A percentile compares a stretch with the other conserved stretches of the same genome.
Conservation (phyloP, 1,140 invertebrate species). For the Platyura marginata region DNA sequence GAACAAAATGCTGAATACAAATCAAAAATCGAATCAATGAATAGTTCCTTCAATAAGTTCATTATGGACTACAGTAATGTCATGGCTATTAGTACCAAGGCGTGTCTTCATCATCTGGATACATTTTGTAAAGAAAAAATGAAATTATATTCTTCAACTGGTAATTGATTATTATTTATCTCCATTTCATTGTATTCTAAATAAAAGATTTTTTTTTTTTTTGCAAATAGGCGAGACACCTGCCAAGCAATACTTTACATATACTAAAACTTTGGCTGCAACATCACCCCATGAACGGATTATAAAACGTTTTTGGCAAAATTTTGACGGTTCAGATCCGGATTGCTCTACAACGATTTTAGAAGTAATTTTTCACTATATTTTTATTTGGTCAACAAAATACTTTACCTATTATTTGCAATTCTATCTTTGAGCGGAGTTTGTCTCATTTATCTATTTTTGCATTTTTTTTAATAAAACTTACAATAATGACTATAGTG, state of each 20-base stretch:
- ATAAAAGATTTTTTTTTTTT: conserved; percentile 2
- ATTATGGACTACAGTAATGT: background rate
- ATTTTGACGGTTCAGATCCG: conserved; percentile 17
- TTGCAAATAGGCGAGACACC: conserved; percentile 36
- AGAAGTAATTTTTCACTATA: conserved; percentile 3
- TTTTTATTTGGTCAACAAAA: too few relatives aligned
- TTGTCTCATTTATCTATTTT: too few relatives aligned
- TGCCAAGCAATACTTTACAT: conserved; percentile 34
- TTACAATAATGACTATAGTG: too few relatives aligned
- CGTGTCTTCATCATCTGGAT: conserved; percentile 5
- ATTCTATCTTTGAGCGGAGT: too few relatives aligned
- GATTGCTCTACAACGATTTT: conserved; percentile 11
- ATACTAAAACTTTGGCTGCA: conserved; percentile 33
- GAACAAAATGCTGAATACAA: background rate
- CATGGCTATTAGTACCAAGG: background rate
- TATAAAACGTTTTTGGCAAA: conserved; percentile 32
- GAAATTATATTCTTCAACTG: conserved; percentile 26
- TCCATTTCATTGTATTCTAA: background rate
- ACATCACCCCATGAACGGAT: conserved; percentile 52
- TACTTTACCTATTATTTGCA: too few relatives aligned
- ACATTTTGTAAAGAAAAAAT: conserved; percentile 26
- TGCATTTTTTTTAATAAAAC: too few relatives aligned
- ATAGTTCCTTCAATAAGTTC: background rate
- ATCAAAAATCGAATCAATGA: background rate
- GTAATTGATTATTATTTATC: conserved; percentile 10